Base-by-base conservation (phyloP, 2,888 invertebrate genomes). In the Nomada fucata region DNA sequence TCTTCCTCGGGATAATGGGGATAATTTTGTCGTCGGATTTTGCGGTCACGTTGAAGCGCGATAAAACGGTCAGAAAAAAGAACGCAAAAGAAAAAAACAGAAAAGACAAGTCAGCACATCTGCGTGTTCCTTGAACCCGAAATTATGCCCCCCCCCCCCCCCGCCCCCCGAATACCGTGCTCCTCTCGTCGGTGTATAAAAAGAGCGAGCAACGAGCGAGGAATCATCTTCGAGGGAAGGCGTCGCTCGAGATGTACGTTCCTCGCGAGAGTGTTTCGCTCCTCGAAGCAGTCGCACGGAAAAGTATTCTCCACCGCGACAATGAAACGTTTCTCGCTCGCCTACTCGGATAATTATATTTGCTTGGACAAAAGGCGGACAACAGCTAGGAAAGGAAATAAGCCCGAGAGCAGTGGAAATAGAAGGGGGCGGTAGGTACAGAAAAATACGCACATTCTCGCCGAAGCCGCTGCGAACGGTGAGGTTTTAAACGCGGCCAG, bases 181-280 rank as follows among this genome's bases (percentile, higher is more conserved):
- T n/a, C n/a, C 69, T 59, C 59, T 69, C 67, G 44, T 26, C 69
- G 57, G 23, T 3, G 1, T n/a, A 20, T n/a, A 70, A 29, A 15
- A 44, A 70, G 4, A 23, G n/a, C 15, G 18, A 36, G 23, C n/a
- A 29, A 50, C 42, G 20, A 29, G 26, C 26, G n/a, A 7, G 20
- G 50, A 55, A 44, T 55, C 44, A 72, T 64, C 42, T 64, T 72
- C 53, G 55, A 55, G n/a, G 65, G 15, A 2, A 20, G 15, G 18
- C n/a, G 4, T 36, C 53, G 55, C 64, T 73, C 20, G 26, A 64
- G 29, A 64, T 44, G n/a, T 26, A 63, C 53, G 44, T 10, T 26
- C 9, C 44, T 63, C 72, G 1, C 4, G 60, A 52, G 71, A 13
- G 3, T 11, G 18, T 50, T 61, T 71, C 69, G 1, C 10, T 42